A percentile compares a stretch with the other conserved stretches of the same genome.
Evolutionary conservation across 1,140 invertebrate genomes (phyloP).

Genomic region (Drosophila jambulina): DNA sequence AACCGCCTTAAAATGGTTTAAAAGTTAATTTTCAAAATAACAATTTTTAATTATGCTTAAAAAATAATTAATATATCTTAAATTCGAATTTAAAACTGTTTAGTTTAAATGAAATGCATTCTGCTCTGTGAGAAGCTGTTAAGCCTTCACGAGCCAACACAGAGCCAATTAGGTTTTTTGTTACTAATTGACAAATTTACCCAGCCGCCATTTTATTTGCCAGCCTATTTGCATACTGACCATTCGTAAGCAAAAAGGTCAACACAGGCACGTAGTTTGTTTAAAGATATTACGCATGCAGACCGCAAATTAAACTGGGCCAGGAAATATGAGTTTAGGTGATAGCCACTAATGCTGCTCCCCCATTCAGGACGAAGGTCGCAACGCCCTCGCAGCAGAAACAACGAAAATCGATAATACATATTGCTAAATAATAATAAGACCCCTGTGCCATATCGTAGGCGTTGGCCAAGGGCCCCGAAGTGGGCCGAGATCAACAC

Average conservation of each 20-base stretch:
- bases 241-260: slow-evolving; percentile 37
- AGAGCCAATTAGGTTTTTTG: slow-evolving; percentile 28
- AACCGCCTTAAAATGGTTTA: too few species aligned
- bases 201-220: slow-evolving; percentile 44
- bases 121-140: background rate
- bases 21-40: too few species aligned
- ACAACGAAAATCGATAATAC: slow-evolving; percentile 66
- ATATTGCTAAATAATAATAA: slow-evolving; percentile 47
- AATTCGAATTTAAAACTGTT: background rate
- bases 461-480: slow-evolving; percentile 35
- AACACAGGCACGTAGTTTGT: slow-evolving; percentile 15
- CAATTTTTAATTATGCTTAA: background rate
- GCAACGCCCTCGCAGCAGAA: background rate
- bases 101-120: background rate
- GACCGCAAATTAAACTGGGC: slow-evolving; percentile 64
- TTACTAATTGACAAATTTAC: slow-evolving; percentile 42
- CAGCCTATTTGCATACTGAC: slow-evolving; percentile 44
- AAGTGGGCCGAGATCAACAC: slow-evolving; percentile 12
- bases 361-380: slow-evolving; percentile 9
- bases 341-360: slow-evolving; percentile 57
- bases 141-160: background rate
- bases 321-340: slow-evolving; percentile 66
- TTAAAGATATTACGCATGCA: slow-evolving; percentile 48
- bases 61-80: background rate
- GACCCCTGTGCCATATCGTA: slow-evolving; percentile 11